Evolutionary conservation across 2,113 vertebrate species (phyloP).

Genomic region (Larimichthys polyactis): DNA sequence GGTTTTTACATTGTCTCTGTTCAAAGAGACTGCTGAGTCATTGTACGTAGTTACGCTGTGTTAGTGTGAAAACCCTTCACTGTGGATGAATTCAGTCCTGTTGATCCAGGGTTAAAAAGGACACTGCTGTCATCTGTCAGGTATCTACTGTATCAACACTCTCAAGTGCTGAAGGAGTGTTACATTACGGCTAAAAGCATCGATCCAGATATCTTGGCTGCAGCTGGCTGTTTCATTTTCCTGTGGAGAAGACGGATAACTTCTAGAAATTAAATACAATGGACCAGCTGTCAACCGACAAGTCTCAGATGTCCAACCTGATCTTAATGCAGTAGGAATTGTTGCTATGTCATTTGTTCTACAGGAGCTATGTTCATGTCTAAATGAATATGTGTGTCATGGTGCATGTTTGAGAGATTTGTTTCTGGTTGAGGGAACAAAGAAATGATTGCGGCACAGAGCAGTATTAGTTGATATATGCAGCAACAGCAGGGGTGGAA

Average conservation of each 20-base stretch:
- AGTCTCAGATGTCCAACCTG: not conserved
- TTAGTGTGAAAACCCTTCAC: slow-evolving; percentile 18
- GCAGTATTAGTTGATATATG: not conserved
- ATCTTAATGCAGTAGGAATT: not conserved
- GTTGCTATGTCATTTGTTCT: not conserved
- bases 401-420: not conserved
- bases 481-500: not conserved
- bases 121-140: slow-evolving; percentile 7
- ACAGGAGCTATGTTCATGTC: not conserved
- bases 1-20: slow-evolving; percentile 50
- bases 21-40: slow-evolving; percentile 54
- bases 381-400: not conserved
- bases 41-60: slow-evolving; percentile 5
- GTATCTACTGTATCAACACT: slow-evolving; percentile 12
- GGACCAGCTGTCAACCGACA: not conserved
- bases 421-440: not conserved
- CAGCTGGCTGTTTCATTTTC: not conserved
- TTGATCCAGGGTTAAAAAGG: not conserved
- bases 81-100: not conserved
- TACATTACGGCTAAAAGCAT: slow-evolving; percentile 5
- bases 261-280: not conserved
- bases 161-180: not conserved
- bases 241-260: slow-evolving; percentile 5
- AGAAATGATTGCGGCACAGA: not conserved
- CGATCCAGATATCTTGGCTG: not conserved